These are phyloP conservation scores for Temnothorax unifasciatus DNA, from an alignment of 2,888 invertebrate species.

Conservation along the genomic window DNA sequence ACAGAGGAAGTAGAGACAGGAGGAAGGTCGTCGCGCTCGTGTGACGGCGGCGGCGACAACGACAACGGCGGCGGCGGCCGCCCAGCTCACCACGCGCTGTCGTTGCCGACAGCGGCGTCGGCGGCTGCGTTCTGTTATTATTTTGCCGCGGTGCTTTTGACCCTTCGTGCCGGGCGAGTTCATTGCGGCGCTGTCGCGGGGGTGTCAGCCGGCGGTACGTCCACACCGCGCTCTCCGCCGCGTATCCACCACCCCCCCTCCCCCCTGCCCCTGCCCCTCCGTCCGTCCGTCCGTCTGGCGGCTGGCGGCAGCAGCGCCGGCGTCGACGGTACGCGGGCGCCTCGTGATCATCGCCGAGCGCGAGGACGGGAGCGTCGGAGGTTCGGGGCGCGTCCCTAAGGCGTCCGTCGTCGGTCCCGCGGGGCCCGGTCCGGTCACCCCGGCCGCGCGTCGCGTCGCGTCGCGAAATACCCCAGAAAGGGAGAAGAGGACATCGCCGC, in stretches of 20 bases:
- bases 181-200: slow-evolving; percentile 82
- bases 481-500: no score
- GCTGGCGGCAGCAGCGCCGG: slow-evolving; percentile 65
- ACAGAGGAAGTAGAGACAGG: slow-evolving; percentile 34
- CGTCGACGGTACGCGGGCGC: slow-evolving; percentile 68
- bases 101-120: slow-evolving; percentile 66
- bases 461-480: not conserved
- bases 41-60: slow-evolving; percentile 35
- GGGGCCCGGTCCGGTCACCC: slow-evolving; percentile 35
- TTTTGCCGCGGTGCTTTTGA: slow-evolving; percentile 85
- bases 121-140: slow-evolving; percentile 83
- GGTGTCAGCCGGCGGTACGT: slow-evolving; percentile 78
- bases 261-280: slow-evolving; percentile 62
- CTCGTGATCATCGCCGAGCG: slow-evolving; percentile 49
- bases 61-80: slow-evolving; percentile 57
- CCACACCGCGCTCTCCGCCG: slow-evolving; percentile 35
- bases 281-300: slow-evolving; percentile 67
- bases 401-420: slow-evolving; percentile 65
- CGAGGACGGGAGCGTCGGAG: slow-evolving; percentile 31
- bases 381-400: slow-evolving; percentile 56
- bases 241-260: slow-evolving; percentile 23
- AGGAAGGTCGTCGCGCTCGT: slow-evolving; percentile 27
- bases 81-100: slow-evolving; percentile 58
- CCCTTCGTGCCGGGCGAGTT: slow-evolving; percentile 84
- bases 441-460: slow-evolving; percentile 39